These are phyloP conservation scores for Buphagus erythrorhynchus DNA, from an alignment of 2,797 vertebrate genomes.

Conservation along the genomic window DNA sequence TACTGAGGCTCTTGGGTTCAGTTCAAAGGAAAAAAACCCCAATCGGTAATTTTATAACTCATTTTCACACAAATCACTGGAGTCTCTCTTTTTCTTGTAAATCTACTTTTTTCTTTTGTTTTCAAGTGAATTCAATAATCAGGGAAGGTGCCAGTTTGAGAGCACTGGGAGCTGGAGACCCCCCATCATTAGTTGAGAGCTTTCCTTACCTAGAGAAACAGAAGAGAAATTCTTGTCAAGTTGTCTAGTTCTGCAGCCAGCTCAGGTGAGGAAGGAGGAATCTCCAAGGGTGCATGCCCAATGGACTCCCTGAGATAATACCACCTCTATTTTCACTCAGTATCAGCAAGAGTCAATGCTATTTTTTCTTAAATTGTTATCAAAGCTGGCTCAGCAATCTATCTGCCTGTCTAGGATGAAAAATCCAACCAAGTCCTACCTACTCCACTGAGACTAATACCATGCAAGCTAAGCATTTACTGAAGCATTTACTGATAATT, in stretches of 20 bases:
- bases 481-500: neutral
- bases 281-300: slow-evolving; percentile 18
- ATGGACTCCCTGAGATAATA: neutral
- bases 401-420: neutral
- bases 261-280: slow-evolving; percentile 12
- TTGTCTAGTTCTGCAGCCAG: neutral
- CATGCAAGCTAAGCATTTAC: neutral
- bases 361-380: neutral
- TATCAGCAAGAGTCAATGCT: slow-evolving; percentile 15
- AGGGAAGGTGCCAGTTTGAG: neutral
- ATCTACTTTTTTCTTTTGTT: slow-evolving; percentile 72
- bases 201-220: neutral
- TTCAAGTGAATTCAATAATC: slow-evolving; percentile 35
- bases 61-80: slow-evolving; percentile 43
- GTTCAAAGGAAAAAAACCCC: slow-evolving; percentile 25
- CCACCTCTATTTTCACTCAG: neutral
- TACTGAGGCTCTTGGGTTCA: slow-evolving; percentile 50
- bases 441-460: neutral
- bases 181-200: neutral
- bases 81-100: slow-evolving; percentile 64
- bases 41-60: slow-evolving; percentile 27
- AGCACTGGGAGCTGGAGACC: slow-evolving; percentile 13
- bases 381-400: slow-evolving; percentile 28
- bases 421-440: neutral
- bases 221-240: neutral